Percentiles rank a stretch among this genome's conserved stretches.
Evolutionary conservation across 2,797 vertebrate genomes (phyloP).

Genomic region (Cercopithecus diana): DNA sequence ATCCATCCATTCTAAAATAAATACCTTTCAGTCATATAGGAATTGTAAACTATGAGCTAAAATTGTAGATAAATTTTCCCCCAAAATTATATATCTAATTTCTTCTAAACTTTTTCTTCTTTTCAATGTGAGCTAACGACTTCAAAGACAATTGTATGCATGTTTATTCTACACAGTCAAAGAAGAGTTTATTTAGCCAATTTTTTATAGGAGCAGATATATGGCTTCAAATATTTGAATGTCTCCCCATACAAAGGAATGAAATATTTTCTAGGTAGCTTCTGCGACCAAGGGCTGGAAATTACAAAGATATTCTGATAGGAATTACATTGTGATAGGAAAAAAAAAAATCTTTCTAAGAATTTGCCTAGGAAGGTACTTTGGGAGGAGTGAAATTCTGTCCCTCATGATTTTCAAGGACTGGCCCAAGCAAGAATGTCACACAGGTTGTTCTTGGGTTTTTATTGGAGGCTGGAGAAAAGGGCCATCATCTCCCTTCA

Average conservation of each 20-base stretch:
- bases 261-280: neutral
- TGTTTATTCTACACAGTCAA: neutral
- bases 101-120: neutral
- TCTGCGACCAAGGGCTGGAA: neutral
- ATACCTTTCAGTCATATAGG: neutral
- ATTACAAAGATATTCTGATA: neutral
- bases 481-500: neutral
- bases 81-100: neutral
- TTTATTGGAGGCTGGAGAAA: neutral
- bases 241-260: neutral
- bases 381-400: neutral
- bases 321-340: neutral
- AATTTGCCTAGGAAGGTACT: neutral
- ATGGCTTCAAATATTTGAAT: neutral
- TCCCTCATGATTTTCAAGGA: neutral
- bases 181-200: neutral
- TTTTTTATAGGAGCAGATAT: neutral
- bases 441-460: neutral
- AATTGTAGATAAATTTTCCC: neutral
- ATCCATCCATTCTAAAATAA: neutral
- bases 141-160: neutral
- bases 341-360: neutral
- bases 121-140: neutral
- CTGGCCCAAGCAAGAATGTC: neutral
- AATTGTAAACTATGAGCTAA: neutral